A percentile compares a stretch with the other conserved stretches of the same genome.
Evolutionary conservation across 2,888 invertebrate genomes (phyloP).

Genomic region (Tuberolachnus salignus): DNA sequence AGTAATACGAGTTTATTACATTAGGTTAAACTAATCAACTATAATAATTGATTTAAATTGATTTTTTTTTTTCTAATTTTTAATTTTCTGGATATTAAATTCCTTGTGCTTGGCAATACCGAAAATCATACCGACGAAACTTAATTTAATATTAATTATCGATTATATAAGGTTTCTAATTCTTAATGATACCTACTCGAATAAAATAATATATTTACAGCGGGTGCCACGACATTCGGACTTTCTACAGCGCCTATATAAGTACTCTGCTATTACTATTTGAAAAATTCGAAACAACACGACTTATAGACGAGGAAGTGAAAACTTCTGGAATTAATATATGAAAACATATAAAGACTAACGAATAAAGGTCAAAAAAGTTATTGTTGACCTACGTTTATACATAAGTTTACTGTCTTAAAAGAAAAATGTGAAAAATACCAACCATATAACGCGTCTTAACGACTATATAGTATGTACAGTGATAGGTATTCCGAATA

Average conservation of each 20-base stretch:
- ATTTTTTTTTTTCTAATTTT: too few species aligned
- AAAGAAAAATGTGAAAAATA: neutral
- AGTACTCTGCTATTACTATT: neutral
- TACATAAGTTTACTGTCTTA: neutral
- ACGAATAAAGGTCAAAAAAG: too few species aligned
- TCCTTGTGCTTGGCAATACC: too few species aligned
- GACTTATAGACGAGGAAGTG: neutral
- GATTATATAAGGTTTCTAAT: constrained; percentile 10
- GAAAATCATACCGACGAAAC: too few species aligned
- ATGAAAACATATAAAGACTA: neutral
- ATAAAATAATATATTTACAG: neutral
- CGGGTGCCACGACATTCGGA: neutral
- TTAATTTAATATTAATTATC: neutral
- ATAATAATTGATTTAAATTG: too few species aligned
- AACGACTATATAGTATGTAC: neutral
- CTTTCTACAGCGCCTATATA: neutral
- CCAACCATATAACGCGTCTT: too few species aligned
- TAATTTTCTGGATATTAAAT: too few species aligned
- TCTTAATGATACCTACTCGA: neutral
- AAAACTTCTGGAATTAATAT: constrained; percentile 2
- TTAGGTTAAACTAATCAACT: too few species aligned
- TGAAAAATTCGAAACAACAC: neutral
- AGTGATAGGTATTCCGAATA: neutral
- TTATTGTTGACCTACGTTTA: neutral
- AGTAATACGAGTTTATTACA: too few species aligned